These are phyloP conservation scores for Festucalex cinctus DNA, from an alignment of 2,113 vertebrate species.

Conservation along the genomic window DNA sequence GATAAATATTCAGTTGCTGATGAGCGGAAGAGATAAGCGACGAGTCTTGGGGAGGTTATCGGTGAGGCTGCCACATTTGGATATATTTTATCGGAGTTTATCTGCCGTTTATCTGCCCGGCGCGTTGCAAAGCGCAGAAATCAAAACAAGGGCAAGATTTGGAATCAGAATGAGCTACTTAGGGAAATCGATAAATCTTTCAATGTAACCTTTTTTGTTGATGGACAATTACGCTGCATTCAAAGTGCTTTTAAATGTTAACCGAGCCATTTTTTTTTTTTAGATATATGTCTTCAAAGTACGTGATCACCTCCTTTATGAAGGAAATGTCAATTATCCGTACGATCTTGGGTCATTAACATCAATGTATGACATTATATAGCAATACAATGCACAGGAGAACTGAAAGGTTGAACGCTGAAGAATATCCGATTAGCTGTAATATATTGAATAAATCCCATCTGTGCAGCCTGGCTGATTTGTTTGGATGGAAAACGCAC, in stretches of 20 bases:
- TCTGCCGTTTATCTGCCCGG: conserved; percentile 73
- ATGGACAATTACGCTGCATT: conserved; percentile 50
- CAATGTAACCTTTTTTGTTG: conserved; percentile 66
- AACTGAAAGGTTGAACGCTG: conserved; percentile 59
- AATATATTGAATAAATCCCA: conserved; percentile 47
- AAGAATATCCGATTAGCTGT: conserved; percentile 48
- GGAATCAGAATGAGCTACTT: conserved; percentile 70
- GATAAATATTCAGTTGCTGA: conserved; percentile 79
- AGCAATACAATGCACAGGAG: conserved; percentile 44
- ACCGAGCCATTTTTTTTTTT: conserved; percentile 57
- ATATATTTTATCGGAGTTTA: conserved; percentile 78
- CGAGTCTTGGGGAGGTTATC: conserved; percentile 76
- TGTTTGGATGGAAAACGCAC: conserved; percentile 36
- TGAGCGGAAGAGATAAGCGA: conserved; percentile 74
- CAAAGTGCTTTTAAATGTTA: conserved; percentile 73
- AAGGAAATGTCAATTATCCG: conserved; percentile 70
- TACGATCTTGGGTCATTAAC: conserved; percentile 48
- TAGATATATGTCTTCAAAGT: conserved; percentile 44
- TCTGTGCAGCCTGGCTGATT: conserved; percentile 36
- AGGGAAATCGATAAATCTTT: conserved; percentile 66
- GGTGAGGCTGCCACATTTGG: conserved; percentile 71
- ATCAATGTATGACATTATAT: conserved; percentile 43
- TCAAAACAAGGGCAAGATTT: conserved; percentile 59
- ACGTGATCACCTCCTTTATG: conserved; percentile 47
- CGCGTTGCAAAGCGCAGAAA: conserved; percentile 69